phyloP scores from a whole-genome alignment of 1,140 invertebrate genomes.

The Calephelis virginiensis region DNA sequence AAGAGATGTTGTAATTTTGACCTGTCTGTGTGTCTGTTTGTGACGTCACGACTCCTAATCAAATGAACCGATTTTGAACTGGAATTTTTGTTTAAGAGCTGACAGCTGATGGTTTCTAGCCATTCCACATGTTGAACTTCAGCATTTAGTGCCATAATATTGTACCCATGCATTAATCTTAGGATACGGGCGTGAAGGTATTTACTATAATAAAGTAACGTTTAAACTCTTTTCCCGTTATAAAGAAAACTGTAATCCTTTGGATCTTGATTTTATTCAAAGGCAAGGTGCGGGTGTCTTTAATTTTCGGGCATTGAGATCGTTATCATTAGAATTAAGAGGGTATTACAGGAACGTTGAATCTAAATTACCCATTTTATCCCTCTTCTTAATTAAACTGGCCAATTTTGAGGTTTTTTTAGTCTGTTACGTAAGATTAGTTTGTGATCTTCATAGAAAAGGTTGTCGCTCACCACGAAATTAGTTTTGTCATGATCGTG shows the following conservation, averaged over 20 bases:
- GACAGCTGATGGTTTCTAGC: no score
- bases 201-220: neutral
- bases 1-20: no score
- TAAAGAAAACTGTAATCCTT: neutral
- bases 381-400: constrained; percentile 12
- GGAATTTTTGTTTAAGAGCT: no score
- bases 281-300: constrained; percentile 11
- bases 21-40: no score
- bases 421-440: constrained; percentile 3
- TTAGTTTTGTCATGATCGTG: no score
- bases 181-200: no score
- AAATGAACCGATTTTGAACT: no score
- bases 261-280: constrained; percentile 12
- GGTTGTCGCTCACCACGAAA: neutral
- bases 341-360: constrained; percentile 9
- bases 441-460: constrained; percentile 2
- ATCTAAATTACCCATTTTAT: constrained; percentile 14
- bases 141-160: no score
- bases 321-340: constrained; percentile 17
- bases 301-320: constrained; percentile 12
- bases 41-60: no score
- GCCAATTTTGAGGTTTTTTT: constrained; percentile 16
- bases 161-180: no score
- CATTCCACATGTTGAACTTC: no score
- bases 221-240: neutral